These are phyloP conservation scores for Spodoptera littoralis DNA, from an alignment of 2,888 invertebrate species.

Conservation along the genomic window DNA sequence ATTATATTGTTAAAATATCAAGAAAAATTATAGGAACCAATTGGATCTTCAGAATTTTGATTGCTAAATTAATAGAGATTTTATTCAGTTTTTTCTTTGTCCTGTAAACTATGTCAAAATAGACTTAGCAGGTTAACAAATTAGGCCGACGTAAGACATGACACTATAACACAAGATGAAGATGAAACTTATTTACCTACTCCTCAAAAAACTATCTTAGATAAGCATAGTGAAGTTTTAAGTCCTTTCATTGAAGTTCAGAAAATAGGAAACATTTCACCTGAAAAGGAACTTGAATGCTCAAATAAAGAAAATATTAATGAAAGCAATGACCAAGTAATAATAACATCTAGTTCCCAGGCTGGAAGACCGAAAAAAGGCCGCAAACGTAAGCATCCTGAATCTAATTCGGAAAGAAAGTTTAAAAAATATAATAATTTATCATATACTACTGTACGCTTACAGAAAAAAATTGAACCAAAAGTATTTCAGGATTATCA, in stretches of 20 bases:
- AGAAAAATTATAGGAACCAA: not conserved
- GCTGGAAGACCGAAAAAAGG: no score
- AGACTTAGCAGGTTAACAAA: not conserved
- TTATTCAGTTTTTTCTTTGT: not conserved
- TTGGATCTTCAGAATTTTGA: not conserved
- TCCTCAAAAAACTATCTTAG: no score
- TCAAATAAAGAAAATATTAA: slow-evolving; percentile 9
- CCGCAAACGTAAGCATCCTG: no score
- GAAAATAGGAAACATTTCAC: slow-evolving; percentile 23
- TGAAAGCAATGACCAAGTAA: slow-evolving; percentile 26
- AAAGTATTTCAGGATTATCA: no score
- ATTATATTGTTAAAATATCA: not conserved
- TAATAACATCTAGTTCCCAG: slow-evolving; percentile 19
- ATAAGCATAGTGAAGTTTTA: no score
- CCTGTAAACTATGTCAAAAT: not conserved
- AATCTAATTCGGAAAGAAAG: no score
- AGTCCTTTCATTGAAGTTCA: no score
- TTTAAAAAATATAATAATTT: slow-evolving; percentile 26
- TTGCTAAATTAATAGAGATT: not conserved
- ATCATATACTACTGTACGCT: no score
- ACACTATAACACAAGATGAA: slow-evolving; percentile 25
- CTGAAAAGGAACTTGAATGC: slow-evolving; percentile 17
- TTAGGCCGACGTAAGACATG: slow-evolving; percentile 4
- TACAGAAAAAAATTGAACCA: no score
- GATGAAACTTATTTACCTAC: no score